Conservation (phyloP, 2,113 vertebrate genomes). For the Periophthalmus modestus region DNA sequence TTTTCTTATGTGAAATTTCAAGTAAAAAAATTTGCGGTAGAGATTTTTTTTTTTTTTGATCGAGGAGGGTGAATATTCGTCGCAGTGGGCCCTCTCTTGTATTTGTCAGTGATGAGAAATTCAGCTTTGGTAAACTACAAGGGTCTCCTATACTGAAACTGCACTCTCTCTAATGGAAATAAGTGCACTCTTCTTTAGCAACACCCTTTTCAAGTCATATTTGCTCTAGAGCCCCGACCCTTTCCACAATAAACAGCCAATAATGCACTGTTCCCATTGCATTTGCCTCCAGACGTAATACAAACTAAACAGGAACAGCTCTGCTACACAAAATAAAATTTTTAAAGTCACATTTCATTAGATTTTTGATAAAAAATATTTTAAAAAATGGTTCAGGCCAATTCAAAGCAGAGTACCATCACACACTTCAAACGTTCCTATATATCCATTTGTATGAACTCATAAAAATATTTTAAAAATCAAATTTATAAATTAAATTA, state of each 20-base stretch:
- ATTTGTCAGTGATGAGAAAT: constrained; percentile 71
- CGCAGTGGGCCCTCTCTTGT: constrained; percentile 75
- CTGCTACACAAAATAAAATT: constrained; percentile 54
- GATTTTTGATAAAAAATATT: constrained; percentile 52
- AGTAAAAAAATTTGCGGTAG: constrained; percentile 69
- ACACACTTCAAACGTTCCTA: constrained; percentile 72
- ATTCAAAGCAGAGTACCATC: constrained; percentile 72
- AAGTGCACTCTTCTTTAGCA: constrained; percentile 88
- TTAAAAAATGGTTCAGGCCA: constrained; percentile 56
- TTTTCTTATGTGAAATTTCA: constrained; percentile 47
- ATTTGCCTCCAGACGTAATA: constrained; percentile 36
- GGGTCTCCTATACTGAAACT: constrained; percentile 79
- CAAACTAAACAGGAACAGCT: constrained; percentile 48
- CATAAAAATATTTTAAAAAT: constrained; percentile 74
- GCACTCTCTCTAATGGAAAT: constrained; percentile 77
- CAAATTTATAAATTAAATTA: constrained; percentile 70
- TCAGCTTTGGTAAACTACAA: constrained; percentile 95
- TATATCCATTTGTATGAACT: constrained; percentile 63
- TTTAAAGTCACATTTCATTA: constrained; percentile 44
- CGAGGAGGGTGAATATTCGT: constrained; percentile 79
- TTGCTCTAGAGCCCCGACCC: constrained; percentile 66
- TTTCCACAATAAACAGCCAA: constrained; percentile 54
- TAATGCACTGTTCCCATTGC: constrained; percentile 47
- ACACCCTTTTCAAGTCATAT: constrained; percentile 66
- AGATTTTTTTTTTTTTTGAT: constrained; percentile 35